Conservation (phyloP, 1,140 invertebrate genomes). For the Penaeus indicus region DNA sequence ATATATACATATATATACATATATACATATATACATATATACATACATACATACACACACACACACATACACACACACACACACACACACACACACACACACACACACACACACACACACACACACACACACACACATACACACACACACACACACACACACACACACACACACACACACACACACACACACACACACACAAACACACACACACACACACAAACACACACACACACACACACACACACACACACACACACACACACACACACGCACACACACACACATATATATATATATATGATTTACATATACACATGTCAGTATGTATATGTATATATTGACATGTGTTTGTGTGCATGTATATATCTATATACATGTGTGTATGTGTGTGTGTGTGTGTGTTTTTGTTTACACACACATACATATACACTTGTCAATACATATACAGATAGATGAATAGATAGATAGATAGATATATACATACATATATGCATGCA, state of each 20-base stretch:
- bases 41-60: slow-evolving; percentile 11
- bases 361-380: not conserved
- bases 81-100: not conserved
- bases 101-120: slow-evolving; percentile 28
- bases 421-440: not conserved
- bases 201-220: not conserved
- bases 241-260: not conserved
- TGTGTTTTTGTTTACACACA: not conserved
- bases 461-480: not conserved
- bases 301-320: slow-evolving; percentile 15
- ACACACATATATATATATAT: slow-evolving; percentile 10
- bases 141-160: not conserved
- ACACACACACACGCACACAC: not conserved
- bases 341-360: slow-evolving; percentile 1
- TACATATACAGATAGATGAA: not conserved
- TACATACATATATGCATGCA: not conserved
- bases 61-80: not conserved
- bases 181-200: not conserved
- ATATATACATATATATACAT: slow-evolving; percentile 18
- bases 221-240: not conserved
- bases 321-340: slow-evolving; percentile 10
- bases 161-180: not conserved
- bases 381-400: no score
- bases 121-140: not conserved
- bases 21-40: slow-evolving; percentile 37